phyloP scores from a whole-genome alignment of 2,113 vertebrate species.

The Leptocoma aspasia region DNA sequence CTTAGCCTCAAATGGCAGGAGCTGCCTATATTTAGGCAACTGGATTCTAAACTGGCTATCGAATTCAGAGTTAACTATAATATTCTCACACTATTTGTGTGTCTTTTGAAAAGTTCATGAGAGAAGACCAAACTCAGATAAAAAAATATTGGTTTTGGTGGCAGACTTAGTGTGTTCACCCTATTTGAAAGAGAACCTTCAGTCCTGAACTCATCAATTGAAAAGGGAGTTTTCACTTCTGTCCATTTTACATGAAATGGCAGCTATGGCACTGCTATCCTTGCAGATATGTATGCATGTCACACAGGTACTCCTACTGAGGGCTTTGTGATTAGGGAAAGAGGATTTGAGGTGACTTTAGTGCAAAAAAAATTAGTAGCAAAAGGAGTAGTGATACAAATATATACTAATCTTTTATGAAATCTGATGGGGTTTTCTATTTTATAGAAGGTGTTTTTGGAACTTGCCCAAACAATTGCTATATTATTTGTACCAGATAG shows the following conservation, averaged over 20 bases:
- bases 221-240: not conserved
- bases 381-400: not conserved
- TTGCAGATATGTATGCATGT: not conserved
- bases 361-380: not conserved
- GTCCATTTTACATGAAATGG: not conserved
- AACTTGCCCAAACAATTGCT: not conserved
- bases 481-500: not conserved
- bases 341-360: not conserved
- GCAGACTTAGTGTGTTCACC: not conserved
- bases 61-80: not conserved
- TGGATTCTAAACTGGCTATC: not conserved
- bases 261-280: not conserved
- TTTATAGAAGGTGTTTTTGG: not conserved
- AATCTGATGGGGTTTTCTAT: rapidly evolving
- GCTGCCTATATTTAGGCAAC: not conserved
- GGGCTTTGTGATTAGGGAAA: not conserved
- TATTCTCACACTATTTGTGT: not conserved
- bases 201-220: not conserved
- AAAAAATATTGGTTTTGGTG: not conserved
- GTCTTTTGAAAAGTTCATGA: not conserved
- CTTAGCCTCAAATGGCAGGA: not conserved
- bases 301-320: not conserved
- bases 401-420: not conserved
- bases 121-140: not conserved
- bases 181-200: not conserved